Conservation (phyloP, 2,113 vertebrate species). For the Corythornis madagascariensis region DNA sequence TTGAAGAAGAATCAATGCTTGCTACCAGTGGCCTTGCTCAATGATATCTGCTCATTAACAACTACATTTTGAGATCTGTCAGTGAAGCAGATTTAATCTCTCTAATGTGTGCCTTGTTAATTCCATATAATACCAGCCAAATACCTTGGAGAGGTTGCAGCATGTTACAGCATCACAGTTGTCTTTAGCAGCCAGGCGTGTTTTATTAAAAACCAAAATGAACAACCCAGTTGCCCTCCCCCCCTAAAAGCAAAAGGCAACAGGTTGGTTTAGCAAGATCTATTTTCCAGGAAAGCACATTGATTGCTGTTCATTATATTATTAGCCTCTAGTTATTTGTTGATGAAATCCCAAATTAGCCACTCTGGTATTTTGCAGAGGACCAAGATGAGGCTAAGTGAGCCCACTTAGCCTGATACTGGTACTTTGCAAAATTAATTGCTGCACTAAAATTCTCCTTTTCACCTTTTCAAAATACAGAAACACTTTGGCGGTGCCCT, state of each 20-base stretch:
- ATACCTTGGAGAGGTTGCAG: conserved; percentile 44
- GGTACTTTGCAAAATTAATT: conserved; percentile 50
- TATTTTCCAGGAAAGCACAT: background rate
- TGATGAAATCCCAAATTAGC: conserved; percentile 47
- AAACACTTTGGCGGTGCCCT: background rate
- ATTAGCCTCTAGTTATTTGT: conserved; percentile 35
- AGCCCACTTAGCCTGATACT: background rate
- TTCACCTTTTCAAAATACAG: background rate
- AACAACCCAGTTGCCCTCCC: background rate
- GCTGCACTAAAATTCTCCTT: conserved; percentile 11
- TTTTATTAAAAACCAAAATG: conserved; percentile 5
- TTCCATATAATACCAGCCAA: conserved; percentile 60
- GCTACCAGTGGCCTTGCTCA: conserved; percentile 9
- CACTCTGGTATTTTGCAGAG: conserved; percentile 10
- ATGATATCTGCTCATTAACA: conserved; percentile 55
- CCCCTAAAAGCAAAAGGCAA: background rate
- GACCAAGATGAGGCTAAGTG: conserved; percentile 23
- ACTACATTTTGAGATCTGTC: conserved; percentile 56
- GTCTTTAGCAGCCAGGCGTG: background rate
- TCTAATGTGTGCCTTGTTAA: conserved; percentile 53
- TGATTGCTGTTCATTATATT: conserved; percentile 11
- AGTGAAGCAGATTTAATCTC: conserved; percentile 63
- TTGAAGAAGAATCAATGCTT: background rate
- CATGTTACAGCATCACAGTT: conserved; percentile 15
- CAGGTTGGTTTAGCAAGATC: background rate